A percentile compares a stretch with the other conserved stretches of the same genome.
Conservation (phyloP, 2,888 invertebrate genomes). For the Globia sparganii region DNA sequence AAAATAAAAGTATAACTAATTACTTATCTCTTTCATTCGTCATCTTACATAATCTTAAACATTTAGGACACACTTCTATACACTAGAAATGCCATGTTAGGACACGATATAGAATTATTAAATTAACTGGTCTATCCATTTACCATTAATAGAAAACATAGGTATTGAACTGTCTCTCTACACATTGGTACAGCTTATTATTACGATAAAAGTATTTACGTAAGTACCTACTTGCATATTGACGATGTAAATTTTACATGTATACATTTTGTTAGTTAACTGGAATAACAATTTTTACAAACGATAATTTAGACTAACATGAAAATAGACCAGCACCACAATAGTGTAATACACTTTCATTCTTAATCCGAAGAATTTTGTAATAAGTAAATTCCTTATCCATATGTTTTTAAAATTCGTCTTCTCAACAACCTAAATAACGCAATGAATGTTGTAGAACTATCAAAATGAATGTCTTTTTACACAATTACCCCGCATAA, state of each 20-base stretch:
- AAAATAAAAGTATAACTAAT: neutral
- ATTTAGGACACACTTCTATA: neutral
- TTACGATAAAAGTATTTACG: neutral
- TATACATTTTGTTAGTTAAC: neutral
- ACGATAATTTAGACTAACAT: neutral
- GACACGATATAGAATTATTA: too few species aligned
- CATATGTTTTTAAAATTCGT: neutral
- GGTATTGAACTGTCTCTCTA: neutral
- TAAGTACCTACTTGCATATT: neutral
- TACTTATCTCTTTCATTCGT: neutral
- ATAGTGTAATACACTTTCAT: neutral
- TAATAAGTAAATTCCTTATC: neutral
- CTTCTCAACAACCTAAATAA: neutral
- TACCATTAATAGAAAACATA: neutral
- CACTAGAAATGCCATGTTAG: neutral
- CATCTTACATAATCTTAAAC: neutral
- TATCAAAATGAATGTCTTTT: neutral
- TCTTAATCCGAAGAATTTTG: too few species aligned
- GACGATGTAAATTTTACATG: neutral
- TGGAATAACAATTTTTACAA: neutral
- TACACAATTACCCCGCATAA: neutral
- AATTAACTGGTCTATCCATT: neutral
- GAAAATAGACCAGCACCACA: neutral
- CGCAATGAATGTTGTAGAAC: neutral
- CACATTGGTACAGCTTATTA: neutral